phyloP scores from a whole-genome alignment of 2,888 invertebrate species.

The Vesta saturnalis region DNA sequence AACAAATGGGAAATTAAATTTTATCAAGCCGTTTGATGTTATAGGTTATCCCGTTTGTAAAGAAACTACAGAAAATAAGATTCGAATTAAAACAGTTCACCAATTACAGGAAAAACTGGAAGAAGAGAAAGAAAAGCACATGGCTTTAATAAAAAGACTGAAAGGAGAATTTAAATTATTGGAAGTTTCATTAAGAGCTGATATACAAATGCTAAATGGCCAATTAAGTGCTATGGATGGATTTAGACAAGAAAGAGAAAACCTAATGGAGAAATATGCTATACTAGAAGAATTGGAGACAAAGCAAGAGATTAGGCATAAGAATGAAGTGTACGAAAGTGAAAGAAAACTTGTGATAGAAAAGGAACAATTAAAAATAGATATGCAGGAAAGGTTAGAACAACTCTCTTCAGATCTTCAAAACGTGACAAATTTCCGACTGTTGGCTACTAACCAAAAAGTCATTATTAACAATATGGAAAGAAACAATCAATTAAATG shows the following conservation, averaged over 20 bases:
- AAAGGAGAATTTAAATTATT: constrained; percentile 78
- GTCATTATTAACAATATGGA: constrained; percentile 87
- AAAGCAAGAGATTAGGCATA: constrained; percentile 81
- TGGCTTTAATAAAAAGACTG: constrained; percentile 73
- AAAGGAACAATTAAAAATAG: constrained; percentile 85
- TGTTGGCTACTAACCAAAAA: constrained; percentile 88
- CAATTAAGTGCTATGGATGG: constrained; percentile 92
- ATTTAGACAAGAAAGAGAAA: constrained; percentile 86
- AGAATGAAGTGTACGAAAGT: constrained; percentile 80
- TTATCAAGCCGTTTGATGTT: too few relatives aligned
- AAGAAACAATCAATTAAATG: constrained; percentile 80
- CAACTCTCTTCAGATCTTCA: constrained; percentile 87
- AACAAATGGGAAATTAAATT: too few relatives aligned
- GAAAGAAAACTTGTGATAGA: constrained; percentile 76
- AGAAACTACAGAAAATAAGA: constrained; percentile 71
- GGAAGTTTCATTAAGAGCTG: constrained; percentile 86
- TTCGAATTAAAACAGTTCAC: constrained; percentile 76
- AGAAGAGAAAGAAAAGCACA: constrained; percentile 74
- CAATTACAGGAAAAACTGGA: constrained; percentile 76
- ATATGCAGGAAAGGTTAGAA: constrained; percentile 83
- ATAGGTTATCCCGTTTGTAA: too few relatives aligned
- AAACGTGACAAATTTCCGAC: constrained; percentile 84
- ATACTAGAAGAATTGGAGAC: constrained; percentile 80
- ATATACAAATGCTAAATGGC: constrained; percentile 86
- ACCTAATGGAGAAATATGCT: constrained; percentile 85